These are phyloP conservation scores for Alexandromys fortis DNA, from an alignment of 2,113 vertebrate species.

Conservation along the genomic window DNA sequence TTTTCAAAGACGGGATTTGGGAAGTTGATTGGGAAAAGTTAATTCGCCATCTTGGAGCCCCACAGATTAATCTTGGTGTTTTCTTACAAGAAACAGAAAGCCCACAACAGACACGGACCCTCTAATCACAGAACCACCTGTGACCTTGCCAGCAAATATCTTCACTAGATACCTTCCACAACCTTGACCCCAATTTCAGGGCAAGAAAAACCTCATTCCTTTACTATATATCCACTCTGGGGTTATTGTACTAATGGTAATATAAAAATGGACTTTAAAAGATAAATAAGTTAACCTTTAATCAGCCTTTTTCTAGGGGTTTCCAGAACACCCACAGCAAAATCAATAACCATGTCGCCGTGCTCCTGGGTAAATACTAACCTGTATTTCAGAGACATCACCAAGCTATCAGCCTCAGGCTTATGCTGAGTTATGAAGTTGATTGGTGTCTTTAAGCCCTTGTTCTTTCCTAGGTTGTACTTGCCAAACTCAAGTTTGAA, in stretches of 20 bases:
- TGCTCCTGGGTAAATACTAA: neutral
- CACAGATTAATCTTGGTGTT: neutral
- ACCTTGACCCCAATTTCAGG: neutral
- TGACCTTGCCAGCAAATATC: neutral
- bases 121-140: neutral
- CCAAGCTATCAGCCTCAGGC: neutral
- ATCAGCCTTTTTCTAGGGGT: neutral
- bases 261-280: neutral
- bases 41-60: neutral
- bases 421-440: rapidly evolving
- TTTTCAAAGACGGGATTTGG: neutral
- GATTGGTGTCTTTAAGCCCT: rapidly evolving
- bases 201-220: neutral
- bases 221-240: neutral
- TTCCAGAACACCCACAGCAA: neutral
- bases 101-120: neutral
- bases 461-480: neutral
- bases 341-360: neutral
- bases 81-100: neutral
- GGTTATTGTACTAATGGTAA: neutral
- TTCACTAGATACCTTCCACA: too few species aligned
- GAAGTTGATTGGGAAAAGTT: neutral
- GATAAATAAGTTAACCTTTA: neutral
- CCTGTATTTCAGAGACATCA: neutral
- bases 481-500: neutral